Conservation (phyloP, 2,888 invertebrate genomes). For the Leptinotarsa rubiginosa region DNA sequence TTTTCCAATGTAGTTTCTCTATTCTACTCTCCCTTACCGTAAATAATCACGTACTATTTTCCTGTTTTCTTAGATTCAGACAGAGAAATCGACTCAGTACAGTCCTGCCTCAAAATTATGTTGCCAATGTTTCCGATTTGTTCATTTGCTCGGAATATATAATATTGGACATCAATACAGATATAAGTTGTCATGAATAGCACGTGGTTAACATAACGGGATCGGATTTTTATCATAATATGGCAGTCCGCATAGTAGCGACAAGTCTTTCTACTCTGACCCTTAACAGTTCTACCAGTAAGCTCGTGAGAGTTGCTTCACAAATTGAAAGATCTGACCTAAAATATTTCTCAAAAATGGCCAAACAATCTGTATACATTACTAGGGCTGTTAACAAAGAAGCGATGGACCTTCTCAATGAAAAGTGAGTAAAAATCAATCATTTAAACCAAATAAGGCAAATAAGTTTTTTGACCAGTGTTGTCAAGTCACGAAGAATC, state of each 20-base stretch:
- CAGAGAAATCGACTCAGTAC: neutral
- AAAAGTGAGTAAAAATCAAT: constrained; percentile 69
- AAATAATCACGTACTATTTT: too few relatives aligned
- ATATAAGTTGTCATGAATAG: neutral
- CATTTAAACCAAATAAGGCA: too few relatives aligned
- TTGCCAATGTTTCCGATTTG: too few relatives aligned
- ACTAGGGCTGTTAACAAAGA: constrained; percentile 77
- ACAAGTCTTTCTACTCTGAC: constrained; percentile 4
- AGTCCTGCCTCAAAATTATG: neutral
- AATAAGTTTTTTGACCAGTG: too few relatives aligned
- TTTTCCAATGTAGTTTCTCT: too few relatives aligned
- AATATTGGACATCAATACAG: neutral
- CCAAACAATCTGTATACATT: constrained; percentile 75
- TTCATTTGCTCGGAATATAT: neutral
- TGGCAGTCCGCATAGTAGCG: neutral
- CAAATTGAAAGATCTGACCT: neutral
- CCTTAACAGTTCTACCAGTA: neutral
- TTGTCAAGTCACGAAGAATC: too few relatives aligned
- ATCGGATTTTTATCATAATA: constrained; percentile 7
- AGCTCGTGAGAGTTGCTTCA: neutral
- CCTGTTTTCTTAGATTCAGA: too few relatives aligned
- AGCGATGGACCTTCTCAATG: constrained; percentile 74
- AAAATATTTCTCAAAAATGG: constrained; percentile 53
- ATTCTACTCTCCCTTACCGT: too few relatives aligned
- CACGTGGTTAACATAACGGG: constrained; percentile 10